Base-by-base conservation (phyloP, 2,113 vertebrate genomes). In the Aphyosemion australe region DNA sequence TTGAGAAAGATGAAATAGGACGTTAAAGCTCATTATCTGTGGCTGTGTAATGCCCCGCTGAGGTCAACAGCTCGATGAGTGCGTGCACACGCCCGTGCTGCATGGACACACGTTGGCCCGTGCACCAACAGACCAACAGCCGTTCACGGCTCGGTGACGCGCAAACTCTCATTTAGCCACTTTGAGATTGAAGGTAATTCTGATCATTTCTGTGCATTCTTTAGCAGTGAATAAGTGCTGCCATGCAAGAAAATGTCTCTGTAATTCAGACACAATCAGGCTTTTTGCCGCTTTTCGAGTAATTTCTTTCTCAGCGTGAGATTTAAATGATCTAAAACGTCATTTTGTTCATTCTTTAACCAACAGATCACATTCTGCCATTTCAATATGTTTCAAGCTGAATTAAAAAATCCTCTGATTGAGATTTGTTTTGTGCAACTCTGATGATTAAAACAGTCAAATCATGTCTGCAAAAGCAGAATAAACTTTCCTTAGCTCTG, bases 1-100 rank as follows among this genome's bases (percentile, higher is more conserved):
- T 80, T 82, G 82, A 80, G 81, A 85, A 78, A 76, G 74, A 89
- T 85, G 87, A 86, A 88, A 89, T 76, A 75, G 81, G 78, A 85
- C 32, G 68, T 89, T 88, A 84, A 82, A 88, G 88, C 86, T 88
- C 72, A 90, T 91, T 90, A 89, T 88, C 82, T 89, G 74, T 72
- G 64, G 77, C 79, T 69, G 41, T 45, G 62, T 78, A 63, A 79
- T 77, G 75, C 55, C 81, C 79, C 41, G 10, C 62, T 19, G 83
- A 87, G 90, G 89, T 89, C 90, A 89, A 73, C 76, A 77, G 76
- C 77, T 82, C 76, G 51, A 82, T 79, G 76, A 62, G 82, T 18
- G 5, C 5, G 12, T 18, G 5, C 6, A 11, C 34, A 54, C 77
- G 58, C 48, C 51, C 52, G 12, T n/a, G 47, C 61, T 61, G 50